These are phyloP conservation scores for Drosophila funebris DNA, from an alignment of 1,140 invertebrate species.

Conservation along the genomic window DNA sequence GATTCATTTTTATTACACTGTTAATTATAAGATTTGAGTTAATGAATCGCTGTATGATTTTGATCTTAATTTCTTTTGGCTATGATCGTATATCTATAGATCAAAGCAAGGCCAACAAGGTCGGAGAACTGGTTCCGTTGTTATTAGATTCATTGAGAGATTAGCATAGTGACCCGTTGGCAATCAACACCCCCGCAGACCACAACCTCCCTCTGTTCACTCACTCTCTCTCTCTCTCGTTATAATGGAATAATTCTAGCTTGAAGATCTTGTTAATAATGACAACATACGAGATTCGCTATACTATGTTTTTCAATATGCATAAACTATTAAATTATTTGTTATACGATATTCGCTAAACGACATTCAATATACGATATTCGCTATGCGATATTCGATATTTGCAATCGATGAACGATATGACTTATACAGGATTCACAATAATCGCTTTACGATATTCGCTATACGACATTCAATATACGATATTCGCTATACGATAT, in stretches of 20 bases:
- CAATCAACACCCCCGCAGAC: conserved; percentile 1
- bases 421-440: no score
- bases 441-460: no score
- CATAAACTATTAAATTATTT: no score
- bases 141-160: conserved; percentile 41
- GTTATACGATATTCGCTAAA: no score
- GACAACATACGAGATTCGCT: not conserved
- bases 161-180: conserved; percentile 21
- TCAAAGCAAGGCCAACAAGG: conserved; percentile 29
- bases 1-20: not conserved
- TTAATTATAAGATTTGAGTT: conserved; percentile 14
- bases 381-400: not conserved
- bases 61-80: conserved; percentile 33
- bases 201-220: not conserved
- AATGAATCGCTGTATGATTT: conserved; percentile 6
- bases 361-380: not conserved
- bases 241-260: not conserved
- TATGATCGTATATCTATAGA: conserved; percentile 1
- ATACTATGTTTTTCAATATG: no score
- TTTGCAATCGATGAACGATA: no score
- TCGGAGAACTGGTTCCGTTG: conserved; percentile 37
- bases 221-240: not conserved
- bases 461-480: not conserved
- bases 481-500: not conserved
- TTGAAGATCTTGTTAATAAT: conserved; percentile 25